Evolutionary conservation across 2,113 vertebrate species (phyloP).

Genomic region (Dromiciops gliroides): DNA sequence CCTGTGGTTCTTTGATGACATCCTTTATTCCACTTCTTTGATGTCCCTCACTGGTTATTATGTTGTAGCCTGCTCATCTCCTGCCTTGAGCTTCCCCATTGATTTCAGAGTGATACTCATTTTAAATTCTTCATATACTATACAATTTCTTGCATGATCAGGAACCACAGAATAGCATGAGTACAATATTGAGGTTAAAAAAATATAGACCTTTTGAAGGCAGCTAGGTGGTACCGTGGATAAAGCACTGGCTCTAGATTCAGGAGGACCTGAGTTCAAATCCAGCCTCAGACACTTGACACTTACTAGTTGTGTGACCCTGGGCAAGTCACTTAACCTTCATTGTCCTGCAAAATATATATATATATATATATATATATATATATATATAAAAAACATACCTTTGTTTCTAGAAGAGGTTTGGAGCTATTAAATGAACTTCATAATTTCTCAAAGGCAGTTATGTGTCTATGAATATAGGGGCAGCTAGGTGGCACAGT

Average conservation of each 20-base stretch:
- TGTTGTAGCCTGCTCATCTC: not conserved
- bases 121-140: not conserved
- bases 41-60: not conserved
- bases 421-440: not conserved
- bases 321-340: too few species aligned
- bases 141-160: not conserved
- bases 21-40: not conserved
- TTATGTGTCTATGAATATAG: not conserved
- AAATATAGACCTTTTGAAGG: too few species aligned
- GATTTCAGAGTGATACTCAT: not conserved
- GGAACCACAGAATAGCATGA: not conserved
- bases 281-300: too few species aligned
- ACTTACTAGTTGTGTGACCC: too few species aligned
- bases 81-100: not conserved
- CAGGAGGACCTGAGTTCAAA: too few species aligned
- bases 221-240: too few species aligned
- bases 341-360: too few species aligned
- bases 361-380: too few species aligned
- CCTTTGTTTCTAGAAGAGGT: not conserved
- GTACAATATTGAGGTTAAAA: not conserved
- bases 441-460: not conserved
- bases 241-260: too few species aligned
- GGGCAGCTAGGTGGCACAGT: not conserved
- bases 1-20: not conserved
- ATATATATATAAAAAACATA: too few species aligned